A percentile compares a stretch with the other conserved stretches of the same genome.
Conservation (phyloP, 1,140 invertebrate species). For the Drosophila lacertosa region DNA sequence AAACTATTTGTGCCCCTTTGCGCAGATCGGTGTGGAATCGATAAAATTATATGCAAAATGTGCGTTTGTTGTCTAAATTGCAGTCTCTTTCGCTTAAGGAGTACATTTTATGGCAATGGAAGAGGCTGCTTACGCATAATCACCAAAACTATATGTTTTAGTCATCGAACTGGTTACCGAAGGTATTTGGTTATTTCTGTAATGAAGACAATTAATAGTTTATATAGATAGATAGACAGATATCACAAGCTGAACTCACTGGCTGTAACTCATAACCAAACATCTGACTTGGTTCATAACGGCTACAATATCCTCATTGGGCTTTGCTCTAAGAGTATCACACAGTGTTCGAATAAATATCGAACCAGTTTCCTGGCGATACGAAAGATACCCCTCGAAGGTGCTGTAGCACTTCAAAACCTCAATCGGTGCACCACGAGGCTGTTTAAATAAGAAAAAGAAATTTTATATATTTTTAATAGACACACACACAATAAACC, state of each 20-base stretch:
- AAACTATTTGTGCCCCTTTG: constrained; percentile 2
- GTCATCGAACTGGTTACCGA: constrained; percentile 77
- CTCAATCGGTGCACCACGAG: constrained; percentile 57
- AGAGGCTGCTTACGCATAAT: constrained; percentile 51
- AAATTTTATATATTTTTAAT: too few species aligned
- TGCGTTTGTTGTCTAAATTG: too few species aligned
- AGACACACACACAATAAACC: neutral
- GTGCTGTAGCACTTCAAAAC: constrained; percentile 82
- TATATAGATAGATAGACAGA: neutral
- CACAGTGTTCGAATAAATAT: constrained; percentile 76
- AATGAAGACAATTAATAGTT: constrained; percentile 1
- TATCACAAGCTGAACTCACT: constrained; percentile 41
- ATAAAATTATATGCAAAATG: too few species aligned
- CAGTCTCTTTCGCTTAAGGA: constrained; percentile 38
- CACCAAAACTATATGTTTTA: constrained; percentile 70
- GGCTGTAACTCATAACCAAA: constrained; percentile 54
- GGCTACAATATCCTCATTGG: constrained; percentile 50
- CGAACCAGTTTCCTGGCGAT: constrained; percentile 67
- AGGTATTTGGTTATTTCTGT: constrained; percentile 69
- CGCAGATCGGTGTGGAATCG: too few species aligned
- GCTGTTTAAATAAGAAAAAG: neutral
- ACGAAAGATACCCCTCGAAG: constrained; percentile 77
- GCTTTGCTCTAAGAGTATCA: constrained; percentile 48
- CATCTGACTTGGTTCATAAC: constrained; percentile 56
- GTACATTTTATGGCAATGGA: neutral